Percentiles rank a stretch among this genome's conserved stretches.
Conservation (phyloP, 1,140 invertebrate species). For the Rhagoletis zephyria region DNA sequence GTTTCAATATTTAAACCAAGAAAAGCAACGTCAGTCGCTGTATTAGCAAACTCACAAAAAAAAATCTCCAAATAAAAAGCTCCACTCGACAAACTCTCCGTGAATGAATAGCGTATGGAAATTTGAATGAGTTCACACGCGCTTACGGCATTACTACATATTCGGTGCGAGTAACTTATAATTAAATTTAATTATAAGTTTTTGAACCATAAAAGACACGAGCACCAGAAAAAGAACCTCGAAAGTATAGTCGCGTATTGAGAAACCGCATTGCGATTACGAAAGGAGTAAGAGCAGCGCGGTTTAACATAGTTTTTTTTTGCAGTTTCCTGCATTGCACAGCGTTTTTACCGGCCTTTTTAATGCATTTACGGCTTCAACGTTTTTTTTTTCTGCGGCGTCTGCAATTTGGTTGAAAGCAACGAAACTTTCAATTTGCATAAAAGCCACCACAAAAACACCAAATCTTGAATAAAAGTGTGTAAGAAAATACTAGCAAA, state of each 20-base stretch:
- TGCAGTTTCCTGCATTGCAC: background rate
- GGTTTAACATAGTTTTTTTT: background rate
- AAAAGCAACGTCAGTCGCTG: no score
- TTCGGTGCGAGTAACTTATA: background rate
- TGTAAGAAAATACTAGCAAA: background rate
- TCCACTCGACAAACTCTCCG: background rate
- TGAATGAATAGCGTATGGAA: slow-evolving; percentile 1
- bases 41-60: background rate
- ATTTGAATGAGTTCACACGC: background rate
- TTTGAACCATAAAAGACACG: background rate
- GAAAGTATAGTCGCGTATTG: background rate
- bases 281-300: slow-evolving; percentile 4
- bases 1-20: no score
- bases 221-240: background rate
- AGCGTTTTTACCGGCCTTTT: background rate
- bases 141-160: background rate
- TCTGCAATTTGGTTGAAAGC: background rate
- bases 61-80: background rate
- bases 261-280: background rate
- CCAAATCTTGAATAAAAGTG: background rate
- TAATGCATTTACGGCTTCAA: background rate
- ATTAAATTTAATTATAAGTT: slow-evolving; percentile 52
- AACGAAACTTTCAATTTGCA: slow-evolving; percentile 38
- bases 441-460: slow-evolving; percentile 2
- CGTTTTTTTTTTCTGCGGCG: background rate